Evolutionary conservation across 2,888 invertebrate genomes (phyloP).

Genomic region (Sminthurinus aureus): DNA sequence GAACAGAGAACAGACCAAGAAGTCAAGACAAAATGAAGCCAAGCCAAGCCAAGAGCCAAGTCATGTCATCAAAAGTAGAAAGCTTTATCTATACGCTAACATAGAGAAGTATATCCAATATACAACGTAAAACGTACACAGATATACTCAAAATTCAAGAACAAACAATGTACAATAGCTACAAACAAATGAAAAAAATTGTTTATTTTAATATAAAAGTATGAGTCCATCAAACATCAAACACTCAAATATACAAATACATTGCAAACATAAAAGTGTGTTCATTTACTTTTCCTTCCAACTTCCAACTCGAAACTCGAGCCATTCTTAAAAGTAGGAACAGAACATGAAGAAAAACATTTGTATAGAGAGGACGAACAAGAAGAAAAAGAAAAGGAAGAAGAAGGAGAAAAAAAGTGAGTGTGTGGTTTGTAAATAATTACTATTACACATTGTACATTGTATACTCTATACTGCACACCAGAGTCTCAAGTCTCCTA

Average conservation of each 20-base stretch:
- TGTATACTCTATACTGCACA: background rate
- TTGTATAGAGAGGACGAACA: background rate
- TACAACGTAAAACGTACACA: background rate
- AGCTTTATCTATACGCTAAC: background rate
- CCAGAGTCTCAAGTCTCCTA: background rate
- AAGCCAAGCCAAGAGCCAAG: background rate
- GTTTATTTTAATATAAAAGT: background rate
- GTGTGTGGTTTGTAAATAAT: background rate
- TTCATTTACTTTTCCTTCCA: background rate
- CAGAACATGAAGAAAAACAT: too few relatives aligned
- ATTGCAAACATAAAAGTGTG: background rate
- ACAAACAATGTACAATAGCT: too few relatives aligned
- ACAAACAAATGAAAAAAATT: background rate
- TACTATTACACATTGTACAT: background rate
- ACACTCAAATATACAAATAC: too few relatives aligned
- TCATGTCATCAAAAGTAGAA: background rate
- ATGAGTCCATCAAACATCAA: too few relatives aligned
- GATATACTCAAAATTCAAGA: too few relatives aligned
- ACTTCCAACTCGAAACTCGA: background rate
- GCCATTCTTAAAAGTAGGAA: too few relatives aligned
- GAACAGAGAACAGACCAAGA: too few relatives aligned
- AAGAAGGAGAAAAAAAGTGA: background rate
- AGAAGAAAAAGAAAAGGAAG: background rate
- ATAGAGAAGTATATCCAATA: background rate
- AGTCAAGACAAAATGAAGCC: slow-evolving; percentile 12